Conservation (phyloP, 2,113 vertebrate species). For the Lampris megalopsis region DNA sequence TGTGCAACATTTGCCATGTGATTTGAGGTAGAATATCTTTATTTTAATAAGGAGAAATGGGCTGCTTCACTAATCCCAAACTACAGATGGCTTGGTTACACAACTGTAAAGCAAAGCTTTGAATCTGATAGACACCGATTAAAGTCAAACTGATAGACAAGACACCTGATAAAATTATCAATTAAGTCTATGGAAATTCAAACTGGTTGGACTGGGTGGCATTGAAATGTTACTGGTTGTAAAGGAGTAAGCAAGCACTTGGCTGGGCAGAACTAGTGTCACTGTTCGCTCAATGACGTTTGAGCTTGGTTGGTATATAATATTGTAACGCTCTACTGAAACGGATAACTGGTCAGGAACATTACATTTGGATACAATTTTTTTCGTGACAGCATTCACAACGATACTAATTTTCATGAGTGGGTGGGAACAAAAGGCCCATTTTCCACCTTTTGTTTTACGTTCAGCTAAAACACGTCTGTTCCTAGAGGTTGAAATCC, state of each 20-base stretch:
- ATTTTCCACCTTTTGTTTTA: too few species aligned
- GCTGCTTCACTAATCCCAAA: slow-evolving; percentile 63
- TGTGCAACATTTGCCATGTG: slow-evolving; percentile 18
- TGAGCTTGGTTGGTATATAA: neutral
- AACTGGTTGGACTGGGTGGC: too few species aligned
- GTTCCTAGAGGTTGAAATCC: neutral
- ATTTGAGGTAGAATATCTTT: slow-evolving; percentile 25
- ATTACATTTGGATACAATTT: too few species aligned
- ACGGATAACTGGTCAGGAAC: neutral
- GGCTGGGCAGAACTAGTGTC: neutral
- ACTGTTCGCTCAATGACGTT: too few species aligned
- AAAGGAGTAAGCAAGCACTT: neutral
- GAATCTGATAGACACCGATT: slow-evolving; percentile 26
- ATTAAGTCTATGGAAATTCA: neutral
- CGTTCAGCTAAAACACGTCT: too few species aligned
- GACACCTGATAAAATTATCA: neutral
- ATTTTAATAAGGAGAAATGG: slow-evolving; percentile 44
- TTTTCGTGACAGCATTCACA: neutral
- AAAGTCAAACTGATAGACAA: slow-evolving; percentile 22
- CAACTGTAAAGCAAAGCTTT: slow-evolving; percentile 48
- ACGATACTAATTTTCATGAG: neutral
- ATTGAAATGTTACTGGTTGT: neutral
- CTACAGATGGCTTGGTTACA: slow-evolving; percentile 65
- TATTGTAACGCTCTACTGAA: neutral
- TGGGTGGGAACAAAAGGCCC: too few species aligned